A percentile compares a stretch with the other conserved stretches of the same genome.
Conservation (phyloP, 2,113 vertebrate genomes). For the Poeciliopsis occidentalis region DNA sequence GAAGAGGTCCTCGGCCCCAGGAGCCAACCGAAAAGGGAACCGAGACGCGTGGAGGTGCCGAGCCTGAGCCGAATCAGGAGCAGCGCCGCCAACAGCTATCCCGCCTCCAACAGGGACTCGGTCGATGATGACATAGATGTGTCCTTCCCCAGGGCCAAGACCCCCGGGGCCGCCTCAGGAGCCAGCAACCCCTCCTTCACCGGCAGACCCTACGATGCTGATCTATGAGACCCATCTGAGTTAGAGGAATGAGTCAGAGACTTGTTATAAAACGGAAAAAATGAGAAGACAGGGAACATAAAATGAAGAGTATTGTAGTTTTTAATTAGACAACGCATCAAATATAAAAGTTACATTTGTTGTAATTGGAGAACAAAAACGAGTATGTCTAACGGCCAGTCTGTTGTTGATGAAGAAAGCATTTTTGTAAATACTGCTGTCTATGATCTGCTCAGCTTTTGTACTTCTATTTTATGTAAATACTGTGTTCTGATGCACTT, state of each 20-base stretch:
- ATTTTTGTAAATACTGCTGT: not conserved
- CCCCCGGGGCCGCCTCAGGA: conserved; percentile 19
- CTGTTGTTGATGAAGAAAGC: not conserved
- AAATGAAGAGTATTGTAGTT: not conserved
- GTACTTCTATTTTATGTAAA: conserved; percentile 31
- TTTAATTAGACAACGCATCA: not conserved
- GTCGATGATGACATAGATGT: conserved; percentile 66
- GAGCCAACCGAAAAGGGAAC: conserved; percentile 6
- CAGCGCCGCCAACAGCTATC: conserved; percentile 68
- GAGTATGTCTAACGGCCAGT: not conserved
- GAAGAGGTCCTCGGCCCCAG: not conserved
- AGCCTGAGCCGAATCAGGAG: conserved; percentile 56
- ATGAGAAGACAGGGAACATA: not conserved
- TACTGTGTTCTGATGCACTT: conserved; percentile 53
- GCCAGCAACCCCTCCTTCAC: conserved; percentile 47
- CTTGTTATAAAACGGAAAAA: not conserved
- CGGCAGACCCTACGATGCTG: conserved; percentile 72
- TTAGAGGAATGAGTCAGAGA: not conserved
- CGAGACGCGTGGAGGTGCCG: conserved; percentile 56
- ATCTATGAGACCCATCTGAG: conserved; percentile 57
- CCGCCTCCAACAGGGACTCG: conserved; percentile 63
- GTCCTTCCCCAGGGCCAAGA: conserved; percentile 76
- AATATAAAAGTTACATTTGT: not conserved
- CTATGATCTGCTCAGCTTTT: not conserved
- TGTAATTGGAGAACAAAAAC: not conserved